phyloP scores from a whole-genome alignment of 2,888 invertebrate genomes.

The Andrena hattorfiana region DNA sequence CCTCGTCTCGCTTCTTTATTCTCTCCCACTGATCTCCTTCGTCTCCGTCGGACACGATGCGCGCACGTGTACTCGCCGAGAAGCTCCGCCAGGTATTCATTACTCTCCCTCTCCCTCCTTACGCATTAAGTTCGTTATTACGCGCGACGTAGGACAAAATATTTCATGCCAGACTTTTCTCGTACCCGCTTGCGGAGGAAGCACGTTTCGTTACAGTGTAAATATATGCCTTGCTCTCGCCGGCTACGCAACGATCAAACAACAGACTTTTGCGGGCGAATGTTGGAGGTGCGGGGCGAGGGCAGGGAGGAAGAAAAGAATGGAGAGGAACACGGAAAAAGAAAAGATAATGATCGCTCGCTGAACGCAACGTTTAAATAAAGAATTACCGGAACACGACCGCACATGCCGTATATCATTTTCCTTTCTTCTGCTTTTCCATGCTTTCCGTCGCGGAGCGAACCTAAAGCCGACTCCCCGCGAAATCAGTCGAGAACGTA shows the following conservation, averaged over 20 bases:
- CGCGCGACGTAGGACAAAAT: constrained; percentile 57
- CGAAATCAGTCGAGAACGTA: not conserved
- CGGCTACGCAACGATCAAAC: constrained; percentile 42
- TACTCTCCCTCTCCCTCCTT: not conserved
- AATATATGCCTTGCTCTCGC: constrained; percentile 39
- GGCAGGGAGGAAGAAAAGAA: not conserved
- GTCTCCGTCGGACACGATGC: constrained; percentile 11
- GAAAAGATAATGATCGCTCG: constrained; percentile 39
- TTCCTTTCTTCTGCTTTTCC: not conserved
- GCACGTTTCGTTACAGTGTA: constrained; percentile 55
- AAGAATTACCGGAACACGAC: constrained; percentile 38
- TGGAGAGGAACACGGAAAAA: constrained; percentile 4
- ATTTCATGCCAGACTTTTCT: constrained; percentile 53
- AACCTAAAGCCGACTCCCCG: not conserved
- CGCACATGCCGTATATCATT: constrained; percentile 43
- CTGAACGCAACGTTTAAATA: constrained; percentile 45
- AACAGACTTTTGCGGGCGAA: constrained; percentile 10
- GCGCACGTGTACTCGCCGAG: constrained; percentile 37
- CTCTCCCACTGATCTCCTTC: constrained; percentile 4
- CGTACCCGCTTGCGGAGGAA: constrained; percentile 58
- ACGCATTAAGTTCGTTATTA: constrained; percentile 47
- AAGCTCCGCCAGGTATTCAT: constrained; percentile 37
- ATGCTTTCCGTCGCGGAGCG: not conserved
- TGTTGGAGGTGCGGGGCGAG: not conserved
- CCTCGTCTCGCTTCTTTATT: not conserved